phyloP scores from a whole-genome alignment of 2,888 invertebrate species.

The Macaria notata region DNA sequence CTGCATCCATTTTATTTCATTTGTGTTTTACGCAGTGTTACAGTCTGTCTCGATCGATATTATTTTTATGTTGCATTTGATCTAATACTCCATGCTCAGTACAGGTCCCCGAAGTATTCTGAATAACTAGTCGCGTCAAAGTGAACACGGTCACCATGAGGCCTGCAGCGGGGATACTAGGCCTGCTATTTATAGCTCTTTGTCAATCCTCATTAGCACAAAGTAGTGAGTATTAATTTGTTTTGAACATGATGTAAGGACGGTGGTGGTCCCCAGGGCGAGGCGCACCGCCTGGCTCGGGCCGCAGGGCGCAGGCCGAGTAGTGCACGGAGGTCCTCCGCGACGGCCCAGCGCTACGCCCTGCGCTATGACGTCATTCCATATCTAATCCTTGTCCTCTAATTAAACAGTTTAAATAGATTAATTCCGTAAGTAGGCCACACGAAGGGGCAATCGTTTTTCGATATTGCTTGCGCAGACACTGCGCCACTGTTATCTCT shows the following conservation, averaged over 20 bases:
- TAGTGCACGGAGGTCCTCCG: no score
- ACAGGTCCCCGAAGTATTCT: no score
- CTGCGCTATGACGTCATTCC: constrained; percentile 48
- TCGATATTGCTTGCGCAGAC: no score
- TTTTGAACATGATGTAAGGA: constrained; percentile 1
- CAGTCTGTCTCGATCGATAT: no score
- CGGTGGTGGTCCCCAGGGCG: neutral
- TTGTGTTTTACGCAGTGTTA: no score
- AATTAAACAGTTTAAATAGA: neutral
- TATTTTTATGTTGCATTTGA: no score
- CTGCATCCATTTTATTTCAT: no score
- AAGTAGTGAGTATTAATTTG: constrained; percentile 40
- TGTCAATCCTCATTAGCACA: constrained; percentile 48
- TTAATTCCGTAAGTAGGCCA: neutral
- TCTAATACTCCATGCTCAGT: no score
- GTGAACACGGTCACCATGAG: constrained; percentile 33
- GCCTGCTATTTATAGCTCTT: constrained; percentile 54
- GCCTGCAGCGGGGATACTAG: constrained; percentile 34
- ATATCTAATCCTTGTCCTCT: constrained; percentile 38
- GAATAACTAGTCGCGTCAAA: neutral
- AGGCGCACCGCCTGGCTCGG: neutral
- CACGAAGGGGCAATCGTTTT: neutral
- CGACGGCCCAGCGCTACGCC: neutral
- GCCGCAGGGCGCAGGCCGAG: constrained; percentile 2
- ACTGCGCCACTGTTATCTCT: no score